Percentiles rank a stretch among this genome's conserved stretches.
phyloP scores from a whole-genome alignment of 1,140 invertebrate genomes.

The Lasaia peninsularis region DNA sequence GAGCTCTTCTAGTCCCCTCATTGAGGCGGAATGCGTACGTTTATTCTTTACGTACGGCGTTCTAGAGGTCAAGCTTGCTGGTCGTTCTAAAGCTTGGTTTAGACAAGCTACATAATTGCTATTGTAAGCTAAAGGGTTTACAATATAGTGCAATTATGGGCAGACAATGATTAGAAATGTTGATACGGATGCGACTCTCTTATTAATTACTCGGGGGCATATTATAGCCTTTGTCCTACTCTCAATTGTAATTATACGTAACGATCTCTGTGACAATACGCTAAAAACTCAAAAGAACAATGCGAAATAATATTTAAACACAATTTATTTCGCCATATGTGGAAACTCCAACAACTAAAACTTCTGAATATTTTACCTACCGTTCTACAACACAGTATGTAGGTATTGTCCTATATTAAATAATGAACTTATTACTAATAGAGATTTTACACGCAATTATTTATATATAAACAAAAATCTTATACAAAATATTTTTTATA shows the following conservation, averaged over 20 bases:
- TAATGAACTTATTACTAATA: too few species aligned
- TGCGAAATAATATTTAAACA: too few species aligned
- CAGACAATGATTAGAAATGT: conserved; percentile 69
- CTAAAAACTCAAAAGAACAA: conserved; percentile 14
- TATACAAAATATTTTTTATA: too few species aligned
- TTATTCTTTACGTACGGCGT: conserved; percentile 29
- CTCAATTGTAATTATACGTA: conserved; percentile 29
- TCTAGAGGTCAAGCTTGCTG: conserved; percentile 38
- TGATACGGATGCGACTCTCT: conserved; percentile 52
- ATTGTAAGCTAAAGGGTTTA: conserved; percentile 68
- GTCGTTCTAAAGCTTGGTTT: conserved; percentile 53
- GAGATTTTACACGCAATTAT: too few species aligned
- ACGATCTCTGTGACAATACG: conserved; percentile 18
- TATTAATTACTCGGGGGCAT: conserved; percentile 46
- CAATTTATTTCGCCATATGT: too few species aligned
- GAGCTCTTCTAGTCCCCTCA: conserved; percentile 39
- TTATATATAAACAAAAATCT: too few species aligned
- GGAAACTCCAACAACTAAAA: too few species aligned
- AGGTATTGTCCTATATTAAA: too few species aligned
- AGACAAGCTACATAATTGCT: conserved; percentile 70
- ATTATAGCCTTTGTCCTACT: conserved; percentile 29
- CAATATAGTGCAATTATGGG: conserved; percentile 69
- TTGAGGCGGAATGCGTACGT: conserved; percentile 18
- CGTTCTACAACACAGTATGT: too few species aligned
- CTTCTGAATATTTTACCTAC: too few species aligned